Percentiles rank a stretch among this genome's conserved stretches.
phyloP scores from a whole-genome alignment of 2,113 vertebrate species.

The Telmatochromis brichardi region DNA sequence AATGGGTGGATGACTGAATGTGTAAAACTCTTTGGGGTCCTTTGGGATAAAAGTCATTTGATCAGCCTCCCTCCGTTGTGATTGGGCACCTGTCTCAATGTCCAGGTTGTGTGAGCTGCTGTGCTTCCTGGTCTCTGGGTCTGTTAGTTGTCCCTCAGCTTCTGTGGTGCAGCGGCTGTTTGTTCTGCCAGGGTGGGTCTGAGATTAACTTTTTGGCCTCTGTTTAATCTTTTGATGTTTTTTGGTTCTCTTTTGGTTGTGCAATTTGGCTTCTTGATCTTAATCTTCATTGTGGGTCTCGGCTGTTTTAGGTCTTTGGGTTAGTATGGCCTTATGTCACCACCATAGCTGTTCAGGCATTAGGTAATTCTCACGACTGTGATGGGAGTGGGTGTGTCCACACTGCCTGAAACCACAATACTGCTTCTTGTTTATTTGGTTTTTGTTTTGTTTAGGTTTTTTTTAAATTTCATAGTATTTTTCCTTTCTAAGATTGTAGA shows the following conservation, averaged over 20 bases:
- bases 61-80: fast-evolving
- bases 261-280: neutral
- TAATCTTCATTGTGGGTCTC: fast-evolving
- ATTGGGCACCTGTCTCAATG: fast-evolving
- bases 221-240: neutral
- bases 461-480: fast-evolving
- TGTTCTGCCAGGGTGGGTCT: neutral
- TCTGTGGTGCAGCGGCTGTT: neutral
- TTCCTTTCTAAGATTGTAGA: neutral
- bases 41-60: fast-evolving
- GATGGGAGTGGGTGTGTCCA: too few species aligned
- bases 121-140: neutral
- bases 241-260: neutral
- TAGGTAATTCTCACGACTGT: too few species aligned
- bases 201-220: neutral
- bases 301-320: too few species aligned
- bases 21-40: fast-evolving
- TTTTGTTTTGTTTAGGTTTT: too few species aligned
- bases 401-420: too few species aligned
- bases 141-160: neutral
- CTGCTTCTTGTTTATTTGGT: neutral
- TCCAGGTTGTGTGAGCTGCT: fast-evolving
- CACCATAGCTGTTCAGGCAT: too few species aligned
- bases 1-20: too few species aligned
- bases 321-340: too few species aligned